phyloP scores from a whole-genome alignment of 30 jellyfish, hydroid and myxozoan genomes.

The Haliclystus octoradiatus region DNA sequence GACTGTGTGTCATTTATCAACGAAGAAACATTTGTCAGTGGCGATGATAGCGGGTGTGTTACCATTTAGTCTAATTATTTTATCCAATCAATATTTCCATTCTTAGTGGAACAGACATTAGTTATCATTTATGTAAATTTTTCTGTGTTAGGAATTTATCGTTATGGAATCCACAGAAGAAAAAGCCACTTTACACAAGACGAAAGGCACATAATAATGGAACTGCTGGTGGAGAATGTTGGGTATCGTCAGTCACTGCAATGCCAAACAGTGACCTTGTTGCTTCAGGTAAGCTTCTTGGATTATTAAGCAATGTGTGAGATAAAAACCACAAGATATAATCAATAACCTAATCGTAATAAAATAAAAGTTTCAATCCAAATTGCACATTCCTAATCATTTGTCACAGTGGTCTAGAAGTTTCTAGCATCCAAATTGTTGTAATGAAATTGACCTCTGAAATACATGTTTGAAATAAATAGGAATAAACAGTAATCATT shows the following conservation, averaged over 20 bases:
- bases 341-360: too few relatives aligned
- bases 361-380: too few relatives aligned
- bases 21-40: slow-evolving; percentile 78
- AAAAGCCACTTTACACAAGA: slow-evolving; percentile 64
- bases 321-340: too few relatives aligned
- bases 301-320: too few relatives aligned
- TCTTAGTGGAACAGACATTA: neutral
- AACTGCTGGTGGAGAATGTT: slow-evolving; percentile 45
- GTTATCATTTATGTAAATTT: neutral
- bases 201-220: slow-evolving; percentile 55
- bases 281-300: slow-evolving; percentile 72
- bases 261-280: slow-evolving; percentile 68
- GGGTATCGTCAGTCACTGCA: slow-evolving; percentile 87
- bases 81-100: neutral
- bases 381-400: too few relatives aligned
- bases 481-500: too few relatives aligned
- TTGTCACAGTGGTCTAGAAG: too few relatives aligned
- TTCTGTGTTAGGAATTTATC: slow-evolving; percentile 44
- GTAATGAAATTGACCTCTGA: too few relatives aligned
- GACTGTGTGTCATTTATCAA: slow-evolving; percentile 90
- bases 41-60: slow-evolving; percentile 86
- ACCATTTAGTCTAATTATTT: neutral
- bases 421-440: too few relatives aligned
- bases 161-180: slow-evolving; percentile 56
- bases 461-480: too few relatives aligned